These are phyloP conservation scores for Progne subis DNA, from an alignment of 2,113 vertebrate genomes.

Conservation along the genomic window DNA sequence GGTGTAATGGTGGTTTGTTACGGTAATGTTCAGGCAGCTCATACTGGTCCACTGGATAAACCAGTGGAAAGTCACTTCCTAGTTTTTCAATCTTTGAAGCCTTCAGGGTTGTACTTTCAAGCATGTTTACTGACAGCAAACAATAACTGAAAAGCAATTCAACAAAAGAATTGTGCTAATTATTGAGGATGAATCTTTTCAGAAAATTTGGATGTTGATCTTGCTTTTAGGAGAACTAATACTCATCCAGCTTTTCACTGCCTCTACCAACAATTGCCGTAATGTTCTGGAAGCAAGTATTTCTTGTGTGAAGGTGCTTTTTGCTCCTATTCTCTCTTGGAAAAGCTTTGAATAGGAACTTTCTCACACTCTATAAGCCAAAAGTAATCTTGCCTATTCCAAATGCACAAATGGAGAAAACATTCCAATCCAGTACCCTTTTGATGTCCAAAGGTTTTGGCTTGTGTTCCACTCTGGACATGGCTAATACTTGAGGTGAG, in stretches of 20 bases:
- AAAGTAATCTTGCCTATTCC: background rate
- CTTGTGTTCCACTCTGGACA: background rate
- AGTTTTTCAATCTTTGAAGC: background rate
- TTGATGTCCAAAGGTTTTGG: background rate
- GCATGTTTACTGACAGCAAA: background rate
- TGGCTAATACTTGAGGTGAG: background rate
- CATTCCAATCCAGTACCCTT: background rate
- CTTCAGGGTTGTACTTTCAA: background rate
- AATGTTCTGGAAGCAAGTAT: background rate
- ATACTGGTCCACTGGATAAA: background rate
- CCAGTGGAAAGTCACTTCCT: background rate
- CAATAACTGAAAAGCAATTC: background rate
- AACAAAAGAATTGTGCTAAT: accelerated
- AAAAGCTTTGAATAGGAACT: background rate
- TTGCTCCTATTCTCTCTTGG: background rate
- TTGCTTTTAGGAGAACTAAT: background rate
- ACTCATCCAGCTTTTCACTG: background rate
- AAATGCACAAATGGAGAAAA: background rate
- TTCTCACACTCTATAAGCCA: background rate
- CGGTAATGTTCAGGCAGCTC: background rate
- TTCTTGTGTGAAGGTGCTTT: background rate
- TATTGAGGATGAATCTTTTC: too few species aligned
- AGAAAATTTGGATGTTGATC: background rate
- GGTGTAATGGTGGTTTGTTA: conserved; percentile 16
- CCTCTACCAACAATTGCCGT: background rate